Conservation (phyloP, 2,113 vertebrate genomes). For the Gavialis gangeticus region DNA sequence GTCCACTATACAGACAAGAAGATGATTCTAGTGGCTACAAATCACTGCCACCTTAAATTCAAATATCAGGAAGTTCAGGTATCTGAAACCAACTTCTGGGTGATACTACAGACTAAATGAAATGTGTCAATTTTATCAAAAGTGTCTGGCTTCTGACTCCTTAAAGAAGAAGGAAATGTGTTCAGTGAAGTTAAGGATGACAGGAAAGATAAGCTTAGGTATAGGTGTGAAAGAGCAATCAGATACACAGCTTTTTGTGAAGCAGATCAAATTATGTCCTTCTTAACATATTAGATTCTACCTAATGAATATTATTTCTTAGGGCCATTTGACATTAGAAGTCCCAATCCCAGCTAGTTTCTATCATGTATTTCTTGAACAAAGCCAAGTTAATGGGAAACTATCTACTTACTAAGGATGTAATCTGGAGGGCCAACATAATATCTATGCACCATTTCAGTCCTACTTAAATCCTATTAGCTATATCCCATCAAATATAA, state of each 20-base stretch:
- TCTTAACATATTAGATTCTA: not conserved
- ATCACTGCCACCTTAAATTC: not conserved
- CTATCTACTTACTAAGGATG: not conserved
- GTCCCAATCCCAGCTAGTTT: not conserved
- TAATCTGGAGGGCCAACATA: not conserved
- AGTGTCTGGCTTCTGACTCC: not conserved
- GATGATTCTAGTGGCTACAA: not conserved
- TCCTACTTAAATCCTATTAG: not conserved
- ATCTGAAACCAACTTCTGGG: not conserved
- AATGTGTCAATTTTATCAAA: not conserved
- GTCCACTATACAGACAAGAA: not conserved
- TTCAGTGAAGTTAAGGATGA: not conserved
- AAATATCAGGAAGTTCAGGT: not conserved
- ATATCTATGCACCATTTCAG: not conserved
- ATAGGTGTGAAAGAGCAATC: not conserved
- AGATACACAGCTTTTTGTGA: not conserved
- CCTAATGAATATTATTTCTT: not conserved
- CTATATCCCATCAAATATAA: too few species aligned
- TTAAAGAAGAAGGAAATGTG: not conserved
- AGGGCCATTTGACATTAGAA: not conserved
- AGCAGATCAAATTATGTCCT: not conserved
- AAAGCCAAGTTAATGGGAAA: not conserved
- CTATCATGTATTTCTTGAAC: not conserved
- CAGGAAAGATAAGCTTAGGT: not conserved
- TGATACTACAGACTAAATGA: not conserved